Conservation (phyloP, 2,888 invertebrate genomes). For the Apotomis betuletana region DNA sequence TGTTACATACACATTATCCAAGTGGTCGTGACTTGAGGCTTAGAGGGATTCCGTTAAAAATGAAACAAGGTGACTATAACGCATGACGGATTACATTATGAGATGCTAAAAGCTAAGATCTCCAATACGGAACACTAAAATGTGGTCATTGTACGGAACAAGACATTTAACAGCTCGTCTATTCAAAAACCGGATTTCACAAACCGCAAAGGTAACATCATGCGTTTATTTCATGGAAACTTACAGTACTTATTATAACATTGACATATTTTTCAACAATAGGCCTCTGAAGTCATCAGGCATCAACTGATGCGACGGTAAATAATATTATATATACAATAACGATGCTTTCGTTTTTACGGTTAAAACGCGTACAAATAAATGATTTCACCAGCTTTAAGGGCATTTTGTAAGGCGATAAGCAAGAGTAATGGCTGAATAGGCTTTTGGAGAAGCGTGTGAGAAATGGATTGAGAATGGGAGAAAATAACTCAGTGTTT, state of each 20-base stretch:
- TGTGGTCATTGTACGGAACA: neutral
- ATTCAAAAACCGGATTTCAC: conserved; percentile 4
- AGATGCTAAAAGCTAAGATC: conserved; percentile 9
- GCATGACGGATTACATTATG: neutral
- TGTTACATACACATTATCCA: conserved; percentile 32
- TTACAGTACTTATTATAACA: neutral
- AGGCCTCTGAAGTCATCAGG: conserved; percentile 10
- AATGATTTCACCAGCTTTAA: conserved; percentile 43
- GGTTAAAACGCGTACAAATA: conserved; percentile 40
- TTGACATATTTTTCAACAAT: conserved; percentile 21
- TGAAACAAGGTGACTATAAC: conserved; percentile 24
- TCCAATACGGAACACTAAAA: neutral
- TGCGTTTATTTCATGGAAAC: neutral
- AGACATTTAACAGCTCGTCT: conserved; percentile 7
- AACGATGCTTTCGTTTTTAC: conserved; percentile 18
- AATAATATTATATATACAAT: neutral
- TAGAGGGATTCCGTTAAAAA: conserved; percentile 32
- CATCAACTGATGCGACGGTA: neutral
- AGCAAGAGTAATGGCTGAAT: conserved; percentile 46
- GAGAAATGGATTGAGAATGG: conserved; percentile 44
- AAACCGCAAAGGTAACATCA: neutral
- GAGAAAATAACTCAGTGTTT: conserved; percentile 30
- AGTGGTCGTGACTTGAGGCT: conserved; percentile 31
- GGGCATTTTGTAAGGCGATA: conserved; percentile 45
- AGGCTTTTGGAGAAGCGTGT: conserved; percentile 35